These are phyloP conservation scores for Protodeltote pygarga DNA, from an alignment of 2,888 invertebrate genomes.

Conservation along the genomic window DNA sequence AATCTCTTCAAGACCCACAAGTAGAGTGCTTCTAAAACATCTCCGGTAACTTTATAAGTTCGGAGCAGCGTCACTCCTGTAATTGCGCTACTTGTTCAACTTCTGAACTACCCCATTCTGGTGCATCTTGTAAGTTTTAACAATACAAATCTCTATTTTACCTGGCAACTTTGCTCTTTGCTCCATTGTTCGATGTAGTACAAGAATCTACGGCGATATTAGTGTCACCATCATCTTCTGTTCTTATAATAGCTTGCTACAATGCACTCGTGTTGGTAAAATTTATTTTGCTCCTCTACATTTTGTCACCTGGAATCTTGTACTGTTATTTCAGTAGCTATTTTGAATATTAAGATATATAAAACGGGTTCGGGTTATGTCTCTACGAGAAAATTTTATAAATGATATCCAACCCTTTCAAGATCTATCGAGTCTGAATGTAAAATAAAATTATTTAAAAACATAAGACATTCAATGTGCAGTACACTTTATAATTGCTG, in stretches of 20 bases:
- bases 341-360: no score
- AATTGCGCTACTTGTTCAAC: constrained; percentile 38
- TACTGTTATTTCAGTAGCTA: no score
- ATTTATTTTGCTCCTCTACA: no score
- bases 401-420: no score
- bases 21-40: constrained; percentile 17
- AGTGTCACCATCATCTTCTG: constrained; percentile 26
- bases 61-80: constrained; percentile 14
- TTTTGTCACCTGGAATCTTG: no score
- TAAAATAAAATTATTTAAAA: no score
- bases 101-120: constrained; percentile 31
- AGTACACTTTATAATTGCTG: neutral
- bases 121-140: constrained; percentile 45
- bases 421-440: no score
- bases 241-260: constrained; percentile 6
- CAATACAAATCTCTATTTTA: constrained; percentile 49
- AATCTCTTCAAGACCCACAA: no score
- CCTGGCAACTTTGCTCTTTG: constrained; percentile 37
- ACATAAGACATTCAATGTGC: no score
- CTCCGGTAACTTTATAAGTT: constrained; percentile 23
- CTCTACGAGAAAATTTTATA: no score
- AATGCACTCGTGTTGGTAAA: no score
- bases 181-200: constrained; percentile 29
- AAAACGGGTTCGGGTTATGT: no score
- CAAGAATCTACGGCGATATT: constrained; percentile 40